Percentiles rank a stretch among this genome's conserved stretches.
phyloP scores from a whole-genome alignment of 1,140 invertebrate species.

The Lepidostoma basale region DNA sequence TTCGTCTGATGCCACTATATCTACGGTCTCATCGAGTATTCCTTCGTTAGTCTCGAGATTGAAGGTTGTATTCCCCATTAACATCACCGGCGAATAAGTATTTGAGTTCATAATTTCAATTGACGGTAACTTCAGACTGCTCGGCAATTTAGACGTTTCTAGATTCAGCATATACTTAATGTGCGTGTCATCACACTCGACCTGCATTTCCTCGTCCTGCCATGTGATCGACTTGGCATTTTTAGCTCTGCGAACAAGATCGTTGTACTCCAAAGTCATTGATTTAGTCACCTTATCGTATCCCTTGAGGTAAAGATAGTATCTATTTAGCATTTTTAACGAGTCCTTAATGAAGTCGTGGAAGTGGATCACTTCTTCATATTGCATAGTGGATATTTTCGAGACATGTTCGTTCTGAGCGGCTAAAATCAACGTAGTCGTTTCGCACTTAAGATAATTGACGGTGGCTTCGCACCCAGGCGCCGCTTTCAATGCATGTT shows the following conservation, averaged over 20 bases:
- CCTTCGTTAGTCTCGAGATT: slow-evolving; percentile 52
- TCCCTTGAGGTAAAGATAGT: slow-evolving; percentile 56
- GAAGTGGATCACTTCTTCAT: slow-evolving; percentile 52
- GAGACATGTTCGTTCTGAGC: slow-evolving; percentile 47
- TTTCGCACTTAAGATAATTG: slow-evolving; percentile 42
- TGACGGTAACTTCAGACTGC: slow-evolving; percentile 44
- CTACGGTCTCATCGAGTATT: slow-evolving; percentile 40
- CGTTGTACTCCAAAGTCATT: slow-evolving; percentile 53
- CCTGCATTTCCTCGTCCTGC: slow-evolving; percentile 40
- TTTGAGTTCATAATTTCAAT: slow-evolving; percentile 45
- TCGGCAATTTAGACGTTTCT: slow-evolving; percentile 49
- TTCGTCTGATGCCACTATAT: slow-evolving; percentile 37
- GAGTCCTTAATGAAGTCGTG: slow-evolving; percentile 55
- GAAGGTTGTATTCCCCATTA: slow-evolving; percentile 46
- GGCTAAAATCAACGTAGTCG: slow-evolving; percentile 49
- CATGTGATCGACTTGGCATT: slow-evolving; percentile 54
- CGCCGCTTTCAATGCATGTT: not conserved
- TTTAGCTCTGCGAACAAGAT: slow-evolving; percentile 57
- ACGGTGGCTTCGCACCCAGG: not conserved
- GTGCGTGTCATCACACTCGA: slow-evolving; percentile 48
- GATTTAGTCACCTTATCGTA: slow-evolving; percentile 54
- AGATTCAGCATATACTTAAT: slow-evolving; percentile 54
- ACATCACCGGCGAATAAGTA: slow-evolving; percentile 45
- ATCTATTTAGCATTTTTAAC: slow-evolving; percentile 55
- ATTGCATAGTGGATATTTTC: slow-evolving; percentile 21